Percentiles rank a stretch among this genome's conserved stretches.
Conservation (phyloP, 2,888 invertebrate species). For the Drosophila bunnanda region DNA sequence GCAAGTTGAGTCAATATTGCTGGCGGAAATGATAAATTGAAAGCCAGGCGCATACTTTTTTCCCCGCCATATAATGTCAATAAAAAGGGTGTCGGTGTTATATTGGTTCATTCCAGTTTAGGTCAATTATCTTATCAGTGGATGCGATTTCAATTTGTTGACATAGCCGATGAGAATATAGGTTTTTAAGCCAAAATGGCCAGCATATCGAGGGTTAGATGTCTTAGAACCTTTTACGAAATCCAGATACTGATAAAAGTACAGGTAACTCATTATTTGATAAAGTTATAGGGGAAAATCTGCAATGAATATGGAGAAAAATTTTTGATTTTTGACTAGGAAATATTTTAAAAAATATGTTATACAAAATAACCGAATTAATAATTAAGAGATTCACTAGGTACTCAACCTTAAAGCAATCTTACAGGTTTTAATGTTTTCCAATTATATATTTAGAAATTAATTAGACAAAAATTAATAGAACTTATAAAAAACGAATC, state of each 20-base stretch:
- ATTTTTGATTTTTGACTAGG: not conserved
- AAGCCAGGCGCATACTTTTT: conserved; percentile 10
- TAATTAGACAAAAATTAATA: not conserved
- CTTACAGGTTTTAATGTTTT: too few species aligned
- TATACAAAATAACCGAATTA: too few species aligned
- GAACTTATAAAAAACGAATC: too few species aligned
- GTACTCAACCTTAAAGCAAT: too few species aligned
- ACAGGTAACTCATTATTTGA: not conserved
- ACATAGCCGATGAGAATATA: conserved; percentile 10
- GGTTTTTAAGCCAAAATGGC: conserved; percentile 29
- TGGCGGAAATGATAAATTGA: conserved; percentile 19
- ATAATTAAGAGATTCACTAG: too few species aligned
- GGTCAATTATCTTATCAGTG: conserved; percentile 42
- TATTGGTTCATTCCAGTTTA: conserved; percentile 19
- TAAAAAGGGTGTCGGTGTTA: not conserved
- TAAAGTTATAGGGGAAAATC: not conserved
- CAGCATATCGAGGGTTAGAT: conserved; percentile 11
- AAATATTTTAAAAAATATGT: not conserved
- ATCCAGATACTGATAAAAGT: conserved; percentile 20
- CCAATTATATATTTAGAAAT: not conserved
- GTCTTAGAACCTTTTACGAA: conserved; percentile 6
- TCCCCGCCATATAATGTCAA: conserved; percentile 3
- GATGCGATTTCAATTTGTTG: conserved; percentile 42
- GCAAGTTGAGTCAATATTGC: conserved; percentile 30
- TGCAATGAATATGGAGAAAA: not conserved